Base-by-base conservation (phyloP, 2,797 vertebrate species). In the Sebastes dallii region DNA sequence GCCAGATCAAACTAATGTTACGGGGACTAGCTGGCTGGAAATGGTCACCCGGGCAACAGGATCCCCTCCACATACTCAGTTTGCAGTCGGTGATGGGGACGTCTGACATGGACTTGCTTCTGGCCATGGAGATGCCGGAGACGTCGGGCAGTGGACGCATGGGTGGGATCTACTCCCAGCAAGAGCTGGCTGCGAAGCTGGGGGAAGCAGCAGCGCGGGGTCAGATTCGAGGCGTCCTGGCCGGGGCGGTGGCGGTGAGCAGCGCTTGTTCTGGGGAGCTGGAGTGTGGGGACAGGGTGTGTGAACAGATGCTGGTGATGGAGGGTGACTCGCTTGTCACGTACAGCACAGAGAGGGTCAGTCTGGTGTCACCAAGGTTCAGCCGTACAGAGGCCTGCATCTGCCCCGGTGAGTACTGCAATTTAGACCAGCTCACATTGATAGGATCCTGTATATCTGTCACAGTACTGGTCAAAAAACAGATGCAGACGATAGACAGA, bases 281-380 rank as follows among this genome's bases (percentile, higher is more conserved):
- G 65, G 96, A 97, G 5, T 99, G 99, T 59, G 98, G 97, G 0
- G 94, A 96, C 81, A 94, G 93, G 73, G 95, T 95, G 83, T 99
- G 99, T 81, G 96, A 98, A 46, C 96, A 96, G 84, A 96, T 90
- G 39, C 83, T 98, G 36, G 93, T 92, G 16, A 83, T 98, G 93
- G 97, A 99, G 59, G 92, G 95, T 1, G 94, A 90, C 3, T 64
- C 92, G 0, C 92, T 96, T 86, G 95, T 97, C 20, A 97, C 96
- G 0, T 97, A 99, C 89, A 98, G 96, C 94, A 99, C 97, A 0
- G 96, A 98, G 73, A 96, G 95, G 95, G 39, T 98, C 90, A 98
- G 98, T 82, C 95, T 99, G 58, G 97, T 98, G 85, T 96, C 96
- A 7, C 97, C 97, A 0, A 95, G 93, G 54, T 96, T 96, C 85